These are phyloP conservation scores for Tiliacea aurago DNA, from an alignment of 2,888 invertebrate species.

Conservation along the genomic window DNA sequence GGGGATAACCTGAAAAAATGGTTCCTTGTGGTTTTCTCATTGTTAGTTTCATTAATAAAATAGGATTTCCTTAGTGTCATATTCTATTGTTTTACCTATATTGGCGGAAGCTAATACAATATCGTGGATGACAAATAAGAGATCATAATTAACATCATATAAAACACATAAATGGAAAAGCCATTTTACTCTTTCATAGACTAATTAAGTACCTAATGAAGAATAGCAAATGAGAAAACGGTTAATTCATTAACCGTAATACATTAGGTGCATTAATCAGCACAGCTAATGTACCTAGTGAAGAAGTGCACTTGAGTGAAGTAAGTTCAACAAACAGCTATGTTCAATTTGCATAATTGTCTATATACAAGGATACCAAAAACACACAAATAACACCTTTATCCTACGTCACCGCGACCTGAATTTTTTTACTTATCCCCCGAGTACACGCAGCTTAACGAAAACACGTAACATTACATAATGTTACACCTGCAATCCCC, in stretches of 20 bases:
- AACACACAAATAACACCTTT: not conserved
- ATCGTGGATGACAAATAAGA: conserved; percentile 9
- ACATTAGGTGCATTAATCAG: not conserved
- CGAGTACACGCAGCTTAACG: too few relatives aligned
- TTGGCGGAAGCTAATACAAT: not conserved
- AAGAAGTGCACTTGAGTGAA: not conserved
- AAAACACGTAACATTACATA: too few relatives aligned
- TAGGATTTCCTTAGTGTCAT: conserved; percentile 7
- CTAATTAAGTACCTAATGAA: conserved; percentile 5
- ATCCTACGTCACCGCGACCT: not conserved
- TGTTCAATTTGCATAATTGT: not conserved
- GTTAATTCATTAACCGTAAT: not conserved
- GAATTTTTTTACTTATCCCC: too few relatives aligned
- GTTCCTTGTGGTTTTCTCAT: conserved; percentile 18
- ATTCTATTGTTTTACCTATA: not conserved
- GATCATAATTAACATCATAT: not conserved
- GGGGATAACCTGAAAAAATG: conserved; percentile 20
- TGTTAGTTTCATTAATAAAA: conserved; percentile 16
- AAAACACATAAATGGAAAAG: not conserved
- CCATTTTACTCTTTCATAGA: not conserved
- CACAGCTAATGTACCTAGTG: not conserved
- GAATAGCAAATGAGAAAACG: not conserved
- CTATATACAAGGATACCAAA: not conserved
- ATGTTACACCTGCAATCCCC: too few relatives aligned
- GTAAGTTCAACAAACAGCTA: not conserved